Evolutionary conservation across 2,113 vertebrate genomes (phyloP), one percentile per base, ranked within the genome.

Genomic region (Spea multiplicata): DNA sequence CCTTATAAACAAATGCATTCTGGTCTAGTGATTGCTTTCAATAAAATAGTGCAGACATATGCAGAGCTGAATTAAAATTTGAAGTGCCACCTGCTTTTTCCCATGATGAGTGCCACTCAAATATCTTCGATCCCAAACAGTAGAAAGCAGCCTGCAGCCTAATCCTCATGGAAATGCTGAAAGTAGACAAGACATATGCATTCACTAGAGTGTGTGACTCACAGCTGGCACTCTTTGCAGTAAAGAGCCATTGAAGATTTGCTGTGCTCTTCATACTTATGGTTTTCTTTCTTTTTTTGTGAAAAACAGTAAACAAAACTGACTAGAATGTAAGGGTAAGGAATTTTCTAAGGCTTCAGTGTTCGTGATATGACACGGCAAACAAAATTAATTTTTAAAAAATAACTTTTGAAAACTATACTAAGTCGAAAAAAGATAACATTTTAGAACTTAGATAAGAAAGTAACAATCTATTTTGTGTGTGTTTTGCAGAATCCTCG

Each of bases 401-500:
- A 30, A 30, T 30, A 30, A 30, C 30, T 30, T 30, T 30, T 30
- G 30, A 30, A 30, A 30, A 30, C 30, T 30, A 30, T 30, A 30
- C 30, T 30, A 30, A 30, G 30, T 30, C 30, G n/a, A 30, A 30
- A 30, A 30, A 1, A 30, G 30, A 30, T 30, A 30, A 30, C 30
- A 52, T 52, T 52, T 7, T 52, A 52, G 9, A 6, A 10, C 50
- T 52, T 52, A 7, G 9, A 52, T 52, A 52, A 52, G 50, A 52
- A 52, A 52, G 50, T 52, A 52, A 52, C 50, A 52, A 7, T 52
- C 50, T 52, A 1, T 52, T 4, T 52, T 68, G 30, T 80, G 44
- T 48, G 14, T 30, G 74, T 59, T 77, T 78, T 84, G 81, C 89
- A 99, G 97, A 81, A 99, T 98, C 87, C 94, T 99, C 66, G 92